Percentiles rank a stretch among this genome's conserved stretches.
Evolutionary conservation across 2,888 invertebrate species (phyloP).

Genomic region (Drosophila recens): DNA sequence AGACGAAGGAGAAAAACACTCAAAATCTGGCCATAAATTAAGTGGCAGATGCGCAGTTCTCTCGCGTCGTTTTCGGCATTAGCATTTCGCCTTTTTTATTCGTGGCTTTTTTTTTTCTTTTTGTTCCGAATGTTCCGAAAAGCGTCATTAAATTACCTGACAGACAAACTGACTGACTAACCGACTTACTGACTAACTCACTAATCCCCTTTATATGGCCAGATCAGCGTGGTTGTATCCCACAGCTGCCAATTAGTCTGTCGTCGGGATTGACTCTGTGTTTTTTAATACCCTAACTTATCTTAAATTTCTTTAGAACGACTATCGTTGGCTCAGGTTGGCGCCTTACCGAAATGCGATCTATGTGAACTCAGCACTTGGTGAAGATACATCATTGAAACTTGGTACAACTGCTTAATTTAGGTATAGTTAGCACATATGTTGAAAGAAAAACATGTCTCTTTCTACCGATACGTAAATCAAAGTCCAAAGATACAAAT

Average conservation of each 20-base stretch:
- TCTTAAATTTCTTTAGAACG: background rate
- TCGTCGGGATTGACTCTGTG: constrained; percentile 13
- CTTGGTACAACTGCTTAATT: background rate
- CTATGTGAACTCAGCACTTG: background rate
- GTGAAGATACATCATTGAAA: background rate
- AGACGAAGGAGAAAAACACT: constrained; percentile 16
- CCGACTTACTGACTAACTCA: constrained; percentile 21
- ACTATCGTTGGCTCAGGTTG: background rate
- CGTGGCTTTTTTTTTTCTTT: constrained; percentile 40
- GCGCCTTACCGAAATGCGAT: background rate
- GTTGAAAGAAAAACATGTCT: background rate
- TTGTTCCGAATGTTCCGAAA: too few relatives aligned
- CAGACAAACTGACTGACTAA: constrained; percentile 23
- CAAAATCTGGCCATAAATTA: constrained; percentile 56
- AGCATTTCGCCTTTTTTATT: constrained; percentile 52
- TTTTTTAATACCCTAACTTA: constrained; percentile 6
- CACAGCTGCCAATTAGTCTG: constrained; percentile 42
- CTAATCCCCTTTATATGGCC: constrained; percentile 47
- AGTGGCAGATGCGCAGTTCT: constrained; percentile 62
- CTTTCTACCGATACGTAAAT: background rate
- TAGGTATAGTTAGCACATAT: background rate
- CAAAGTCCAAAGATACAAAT: background rate
- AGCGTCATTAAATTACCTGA: constrained; percentile 46
- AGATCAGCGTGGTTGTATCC: constrained; percentile 51
- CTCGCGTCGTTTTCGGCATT: constrained; percentile 45